phyloP scores from a whole-genome alignment of 2,797 vertebrate species.

The Myotis pilosus region DNA sequence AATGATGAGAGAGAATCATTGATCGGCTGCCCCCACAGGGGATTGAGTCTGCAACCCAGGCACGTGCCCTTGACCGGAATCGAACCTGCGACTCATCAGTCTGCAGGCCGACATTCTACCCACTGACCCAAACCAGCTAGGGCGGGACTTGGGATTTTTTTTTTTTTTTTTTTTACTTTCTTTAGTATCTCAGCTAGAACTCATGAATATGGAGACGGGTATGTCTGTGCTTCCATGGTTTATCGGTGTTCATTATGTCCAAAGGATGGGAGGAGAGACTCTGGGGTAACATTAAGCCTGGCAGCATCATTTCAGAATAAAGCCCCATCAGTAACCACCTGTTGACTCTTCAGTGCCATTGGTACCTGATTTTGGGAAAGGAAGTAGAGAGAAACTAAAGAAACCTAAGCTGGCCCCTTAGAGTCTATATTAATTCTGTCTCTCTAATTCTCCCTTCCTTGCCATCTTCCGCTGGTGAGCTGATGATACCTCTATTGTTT shows the following conservation, averaged over 20 bases:
- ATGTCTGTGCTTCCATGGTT: neutral
- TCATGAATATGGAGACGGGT: neutral
- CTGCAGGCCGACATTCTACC: too few species aligned
- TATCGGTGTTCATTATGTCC: neutral
- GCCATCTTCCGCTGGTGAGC: neutral
- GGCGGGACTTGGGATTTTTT: neutral
- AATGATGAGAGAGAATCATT: too few species aligned
- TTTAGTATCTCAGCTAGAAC: neutral
- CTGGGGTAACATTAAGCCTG: neutral
- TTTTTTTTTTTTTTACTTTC: neutral
- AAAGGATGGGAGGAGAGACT: neutral
- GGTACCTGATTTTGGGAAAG: neutral
- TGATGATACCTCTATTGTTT: neutral
- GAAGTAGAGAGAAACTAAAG: neutral
- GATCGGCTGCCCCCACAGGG: too few species aligned
- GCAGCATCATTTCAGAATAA: neutral
- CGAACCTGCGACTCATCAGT: too few species aligned
- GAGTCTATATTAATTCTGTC: neutral
- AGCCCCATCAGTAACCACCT: neutral
- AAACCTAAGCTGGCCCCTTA: neutral
- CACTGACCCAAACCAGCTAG: too few species aligned
- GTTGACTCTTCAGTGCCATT: neutral
- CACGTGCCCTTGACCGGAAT: too few species aligned
- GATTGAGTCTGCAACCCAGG: too few species aligned
- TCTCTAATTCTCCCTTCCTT: neutral